Evolutionary conservation across 2,113 vertebrate species (phyloP).

Genomic region (Datnioides undecimradiatus): DNA sequence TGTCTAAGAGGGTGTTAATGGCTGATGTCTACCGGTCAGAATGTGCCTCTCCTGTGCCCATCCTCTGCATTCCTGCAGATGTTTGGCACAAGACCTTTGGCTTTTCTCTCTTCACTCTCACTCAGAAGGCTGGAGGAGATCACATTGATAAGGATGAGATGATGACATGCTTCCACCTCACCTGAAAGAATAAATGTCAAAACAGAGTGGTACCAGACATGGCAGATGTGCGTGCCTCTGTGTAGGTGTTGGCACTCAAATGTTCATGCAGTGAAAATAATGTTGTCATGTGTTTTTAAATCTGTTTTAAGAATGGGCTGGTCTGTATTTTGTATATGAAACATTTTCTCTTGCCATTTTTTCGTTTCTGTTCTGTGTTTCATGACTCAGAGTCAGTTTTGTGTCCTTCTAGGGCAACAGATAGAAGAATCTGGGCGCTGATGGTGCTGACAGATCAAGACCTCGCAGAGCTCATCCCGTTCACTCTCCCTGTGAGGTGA

Average conservation of each 20-base stretch:
- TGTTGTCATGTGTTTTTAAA: background rate
- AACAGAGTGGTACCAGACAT: constrained; percentile 22
- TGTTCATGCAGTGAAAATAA: background rate
- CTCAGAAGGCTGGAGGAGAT: constrained; percentile 38
- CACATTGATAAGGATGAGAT: constrained; percentile 20
- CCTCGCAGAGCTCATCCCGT: constrained; percentile 68
- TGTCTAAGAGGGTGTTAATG: constrained; percentile 50
- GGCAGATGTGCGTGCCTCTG: constrained; percentile 4
- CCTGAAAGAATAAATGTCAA: constrained; percentile 48
- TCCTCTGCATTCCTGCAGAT: constrained; percentile 58
- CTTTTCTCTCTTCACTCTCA: constrained; percentile 59
- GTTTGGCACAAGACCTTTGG: constrained; percentile 60
- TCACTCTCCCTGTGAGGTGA: constrained; percentile 26
- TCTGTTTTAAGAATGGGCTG: background rate
- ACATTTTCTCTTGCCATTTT: background rate
- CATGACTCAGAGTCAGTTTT: background rate
- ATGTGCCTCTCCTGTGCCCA: constrained; percentile 9
- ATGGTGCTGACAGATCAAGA: constrained; percentile 71
- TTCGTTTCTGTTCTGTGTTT: background rate
- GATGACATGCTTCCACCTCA: constrained; percentile 41
- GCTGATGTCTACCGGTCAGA: constrained; percentile 27
- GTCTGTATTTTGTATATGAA: background rate
- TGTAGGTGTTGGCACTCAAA: background rate
- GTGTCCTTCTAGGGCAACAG: constrained; percentile 78
- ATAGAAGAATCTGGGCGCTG: constrained; percentile 82